Base-by-base conservation (phyloP, 2,113 vertebrate species). In the Megaleporinus macrocephalus region DNA sequence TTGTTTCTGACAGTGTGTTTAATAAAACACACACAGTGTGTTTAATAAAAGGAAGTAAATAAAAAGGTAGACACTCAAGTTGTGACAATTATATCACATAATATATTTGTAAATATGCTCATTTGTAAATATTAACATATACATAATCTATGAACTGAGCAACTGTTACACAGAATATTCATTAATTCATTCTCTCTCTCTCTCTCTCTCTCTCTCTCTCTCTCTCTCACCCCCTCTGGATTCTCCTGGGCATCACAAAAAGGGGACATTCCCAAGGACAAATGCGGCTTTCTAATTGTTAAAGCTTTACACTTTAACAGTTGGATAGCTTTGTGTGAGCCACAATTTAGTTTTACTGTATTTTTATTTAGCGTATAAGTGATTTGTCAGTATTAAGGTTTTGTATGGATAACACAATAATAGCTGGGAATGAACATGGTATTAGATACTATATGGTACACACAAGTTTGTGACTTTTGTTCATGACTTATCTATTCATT, bases 231-330 rank as follows among this genome's bases (percentile, higher is more conserved):
- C 33, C 22, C 33, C 51, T 33, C 72, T 57, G 73, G 62, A 59
- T 82, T 82, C 63, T 76, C 69, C 36, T 61, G 80, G 86, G 88
- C 88, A 87, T 88, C 83, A 88, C 83, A 29, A 41, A 57, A 88
- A 90, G 87, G 89, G 91, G 86, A 92, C 91, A 83, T 83, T 63
- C 85, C 87, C 91, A 93, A 93, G 92, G 92, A 91, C 93, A 89
- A 91, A 91, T 86, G 85, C 91, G 90, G 82, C 90, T 68, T 14
- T 36, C 30, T 66, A 30, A 80, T 81, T 79, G 59, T 70, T 74
- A 70, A 80, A 81, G 81, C 86, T 88, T 78, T 80, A 76, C 71
- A 84, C 74, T 57, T 87, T 36, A 22, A 29, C 49, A 76, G 53
- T 55, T 69, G 1, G 20, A 71, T 11, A 77, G 36, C 24, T 41